Base-by-base conservation (phyloP, 2,888 invertebrate species). In the Drosophila niveifrons region DNA sequence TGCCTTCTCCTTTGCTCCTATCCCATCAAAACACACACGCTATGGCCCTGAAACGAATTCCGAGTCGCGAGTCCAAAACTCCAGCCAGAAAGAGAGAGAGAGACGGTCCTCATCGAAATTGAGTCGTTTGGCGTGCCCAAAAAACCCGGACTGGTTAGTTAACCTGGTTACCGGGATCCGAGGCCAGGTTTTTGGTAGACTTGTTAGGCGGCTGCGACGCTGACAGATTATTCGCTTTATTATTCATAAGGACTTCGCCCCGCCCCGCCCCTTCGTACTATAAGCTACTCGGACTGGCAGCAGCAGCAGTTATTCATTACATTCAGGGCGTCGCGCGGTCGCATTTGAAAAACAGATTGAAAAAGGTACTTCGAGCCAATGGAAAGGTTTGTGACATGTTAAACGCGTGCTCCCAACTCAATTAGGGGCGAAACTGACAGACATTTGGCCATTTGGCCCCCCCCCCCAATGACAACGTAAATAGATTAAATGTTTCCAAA, bases 201-300 rank as follows among this genome's bases (percentile, higher is more conserved):
- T 62, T 63, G 78, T 70, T 65, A 72, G 85, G 67, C 84, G 69
- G 58, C 82, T 84, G 83, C 87, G 89, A 88, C 82, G 72, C 78
- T 89, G 88, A 88, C 89, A 86, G 83, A 88, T 88, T 90, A 89
- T 90, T 89, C 83, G 80, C 77, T 90, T 88, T 85, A 89, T 89
- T 89, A 90, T 90, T 89, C 90, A 90, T 90, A 85, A 83, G 82
- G 69, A 73, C 65, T 53, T 53, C 46, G 48, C 28, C 50, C 29
- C 23, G 11, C 9, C 13, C n/a, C n/a, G n/a, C n/a, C n/a, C 10
- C 13, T 15, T 34, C 39, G 31, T 31, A 31, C 39, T 29, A 13
- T 3, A 23, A 23, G 23, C 23, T 23, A n/a, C 23, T 23, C 64
- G 53, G 53, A 65, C 61, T 28, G 52, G 46, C 23, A 61, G 50